Evolutionary conservation across 2,113 vertebrate species (phyloP), one percentile per base, ranked within the genome.

Genomic region (Solenodon paradoxus): DNA sequence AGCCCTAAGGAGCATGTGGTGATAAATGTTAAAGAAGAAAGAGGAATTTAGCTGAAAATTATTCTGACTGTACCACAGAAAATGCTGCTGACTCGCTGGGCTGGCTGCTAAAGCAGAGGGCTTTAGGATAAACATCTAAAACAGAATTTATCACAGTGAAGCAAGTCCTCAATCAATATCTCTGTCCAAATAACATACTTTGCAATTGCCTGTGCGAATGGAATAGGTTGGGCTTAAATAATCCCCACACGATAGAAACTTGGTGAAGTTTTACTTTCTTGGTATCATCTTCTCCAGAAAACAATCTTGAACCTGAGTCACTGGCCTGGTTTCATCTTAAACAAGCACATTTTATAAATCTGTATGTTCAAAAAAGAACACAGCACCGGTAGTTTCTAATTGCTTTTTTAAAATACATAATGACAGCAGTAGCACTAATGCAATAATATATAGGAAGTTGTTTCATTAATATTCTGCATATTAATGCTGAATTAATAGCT

Each of bases 11-110:
- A 66, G 64, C 42, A 45, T 3, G 0, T 38, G 49, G 63, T 63
- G 79, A 94, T 61, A 80, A 88, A 93, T 69, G 74, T 47, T n/a
- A 12, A 74, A 83, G 80, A 68, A 74, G 32, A 93, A 83, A 86
- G 38, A 85, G 7, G 38, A 3, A 87, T 87, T 91, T 55, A 40
- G n/a, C 94, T 57, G 63, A 82, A 89, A 64, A 30, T 38, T 28
- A n/a, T 28, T 61, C 45, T 6, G 61, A 81, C n/a, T 72, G 40
- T 9, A 35, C 13, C 78, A 9, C 30, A 24, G 38, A 72, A 75
- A 91, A 74, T 20, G 24, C 42, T 45, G 55, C 57, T 64, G 94
- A 75, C 83, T 87, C 74, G 38, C 51, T 49, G 53, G 53, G 17
- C 22, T 59, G 28, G 16, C 68, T 69, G 57, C 69, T 87, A 57